A percentile compares a stretch with the other conserved stretches of the same genome.
Evolutionary conservation across 1,140 invertebrate species (phyloP).

Genomic region (Drosophila sp.): DNA sequence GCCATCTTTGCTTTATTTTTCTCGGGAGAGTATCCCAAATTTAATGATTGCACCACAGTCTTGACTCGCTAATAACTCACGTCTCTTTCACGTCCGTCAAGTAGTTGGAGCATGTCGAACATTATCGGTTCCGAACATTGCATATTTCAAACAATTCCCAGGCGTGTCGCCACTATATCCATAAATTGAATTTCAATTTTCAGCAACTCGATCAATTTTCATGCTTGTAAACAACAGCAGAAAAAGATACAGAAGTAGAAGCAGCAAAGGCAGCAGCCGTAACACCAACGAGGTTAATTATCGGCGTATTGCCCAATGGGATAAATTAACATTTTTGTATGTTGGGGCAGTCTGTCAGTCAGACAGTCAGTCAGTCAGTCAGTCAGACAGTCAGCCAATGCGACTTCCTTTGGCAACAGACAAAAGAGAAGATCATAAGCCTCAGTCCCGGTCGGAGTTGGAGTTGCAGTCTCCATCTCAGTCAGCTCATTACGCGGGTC

Average conservation of each 20-base stretch:
- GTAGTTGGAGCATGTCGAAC: constrained; percentile 25
- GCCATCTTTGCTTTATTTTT: too few relatives aligned
- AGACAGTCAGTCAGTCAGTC: constrained; percentile 25
- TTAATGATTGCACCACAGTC: background rate
- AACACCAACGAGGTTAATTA: constrained; percentile 75
- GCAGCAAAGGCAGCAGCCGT: constrained; percentile 21
- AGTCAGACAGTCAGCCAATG: constrained; percentile 25
- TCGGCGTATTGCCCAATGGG: constrained; percentile 72
- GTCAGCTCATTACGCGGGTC: constrained; percentile 78
- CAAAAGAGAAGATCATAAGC: constrained; percentile 67
- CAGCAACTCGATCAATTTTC: constrained; percentile 62
- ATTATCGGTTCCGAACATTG: constrained; percentile 22
- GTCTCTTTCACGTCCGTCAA: background rate
- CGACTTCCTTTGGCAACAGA: constrained; percentile 65
- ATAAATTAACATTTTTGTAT: constrained; percentile 75
- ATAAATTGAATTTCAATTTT: constrained; percentile 73
- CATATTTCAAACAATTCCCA: constrained; percentile 29
- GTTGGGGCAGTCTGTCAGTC: constrained; percentile 28
- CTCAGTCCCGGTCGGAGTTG: constrained; percentile 37
- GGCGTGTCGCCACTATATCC: constrained; percentile 37
- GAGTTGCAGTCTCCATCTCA: constrained; percentile 20
- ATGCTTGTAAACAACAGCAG: constrained; percentile 38
- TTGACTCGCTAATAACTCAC: constrained; percentile 3
- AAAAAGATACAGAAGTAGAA: background rate
- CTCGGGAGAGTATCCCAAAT: too few relatives aligned